A percentile compares a stretch with the other conserved stretches of the same genome.
These are phyloP conservation scores for Gallinago stenura DNA, from an alignment of 2,797 vertebrate genomes.

Conservation along the genomic window DNA sequence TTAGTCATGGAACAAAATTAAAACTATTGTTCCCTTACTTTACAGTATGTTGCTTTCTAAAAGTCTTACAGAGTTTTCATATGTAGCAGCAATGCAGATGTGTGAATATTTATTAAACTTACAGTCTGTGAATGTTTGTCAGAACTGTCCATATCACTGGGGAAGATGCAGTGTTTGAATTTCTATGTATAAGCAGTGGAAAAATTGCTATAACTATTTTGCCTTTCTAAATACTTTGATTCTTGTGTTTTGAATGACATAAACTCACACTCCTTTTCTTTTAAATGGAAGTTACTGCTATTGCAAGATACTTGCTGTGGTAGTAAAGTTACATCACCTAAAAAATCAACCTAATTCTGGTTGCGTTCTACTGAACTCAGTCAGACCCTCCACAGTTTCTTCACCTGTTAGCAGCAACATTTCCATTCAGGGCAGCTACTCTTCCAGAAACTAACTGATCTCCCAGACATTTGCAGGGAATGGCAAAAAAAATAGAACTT, in stretches of 20 bases:
- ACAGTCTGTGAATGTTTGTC: background rate
- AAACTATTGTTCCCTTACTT: background rate
- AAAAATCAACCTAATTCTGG: background rate
- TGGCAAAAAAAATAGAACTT: background rate
- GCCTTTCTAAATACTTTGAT: background rate
- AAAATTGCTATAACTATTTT: background rate
- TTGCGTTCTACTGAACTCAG: background rate
- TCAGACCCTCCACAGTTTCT: background rate
- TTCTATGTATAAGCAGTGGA: background rate
- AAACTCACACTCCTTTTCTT: background rate
- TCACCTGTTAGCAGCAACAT: background rate
- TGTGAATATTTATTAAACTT: background rate
- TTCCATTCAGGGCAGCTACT: background rate
- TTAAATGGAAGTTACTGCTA: background rate
- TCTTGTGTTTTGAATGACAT: background rate
- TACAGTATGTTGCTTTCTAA: background rate
- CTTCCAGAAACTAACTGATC: background rate
- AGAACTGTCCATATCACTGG: background rate
- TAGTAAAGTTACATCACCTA: background rate
- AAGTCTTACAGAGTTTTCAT: background rate
- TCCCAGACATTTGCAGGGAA: background rate
- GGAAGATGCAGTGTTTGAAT: background rate
- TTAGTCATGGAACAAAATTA: background rate
- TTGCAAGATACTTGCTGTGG: background rate
- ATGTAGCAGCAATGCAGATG: background rate